Conservation (phyloP, 2,888 invertebrate species). For the Amphiduros pacificus region DNA sequence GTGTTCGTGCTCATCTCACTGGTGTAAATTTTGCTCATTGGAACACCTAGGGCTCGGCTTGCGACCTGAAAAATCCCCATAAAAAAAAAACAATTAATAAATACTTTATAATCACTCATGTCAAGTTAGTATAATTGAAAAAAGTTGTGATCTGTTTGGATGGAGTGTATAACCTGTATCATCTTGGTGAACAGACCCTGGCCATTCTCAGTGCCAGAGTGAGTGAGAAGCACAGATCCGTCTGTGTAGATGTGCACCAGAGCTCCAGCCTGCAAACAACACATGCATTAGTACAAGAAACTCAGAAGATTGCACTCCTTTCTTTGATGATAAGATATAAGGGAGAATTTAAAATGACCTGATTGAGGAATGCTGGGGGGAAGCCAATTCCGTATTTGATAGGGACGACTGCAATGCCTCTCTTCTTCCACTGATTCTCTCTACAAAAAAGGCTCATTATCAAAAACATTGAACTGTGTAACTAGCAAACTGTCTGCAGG, state of each 20-base stretch:
- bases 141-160: no score
- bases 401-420: constrained; percentile 80
- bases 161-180: constrained; percentile 78
- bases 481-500: no score
- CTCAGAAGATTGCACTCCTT: not conserved
- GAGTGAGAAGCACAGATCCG: constrained; percentile 81
- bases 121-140: no score
- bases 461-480: no score
- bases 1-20: constrained; percentile 46
- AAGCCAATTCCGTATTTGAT: constrained; percentile 86
- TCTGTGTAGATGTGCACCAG: constrained; percentile 72
- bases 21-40: constrained; percentile 40
- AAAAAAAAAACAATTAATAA: no score
- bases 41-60: constrained; percentile 33
- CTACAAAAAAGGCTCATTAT: not conserved
- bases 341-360: not conserved
- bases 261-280: constrained; percentile 69
- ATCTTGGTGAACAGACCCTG: constrained; percentile 96
- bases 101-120: no score
- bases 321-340: no score
- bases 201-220: constrained; percentile 91
- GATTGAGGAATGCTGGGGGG: constrained; percentile 69
- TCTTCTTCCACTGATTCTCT: constrained; percentile 81
- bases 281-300: not conserved
- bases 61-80: constrained; percentile 77